Percentiles rank a stretch among this genome's conserved stretches.
These are phyloP conservation scores for Aptenodytes forsteri DNA, from an alignment of 2,113 vertebrate species.

Conservation along the genomic window DNA sequence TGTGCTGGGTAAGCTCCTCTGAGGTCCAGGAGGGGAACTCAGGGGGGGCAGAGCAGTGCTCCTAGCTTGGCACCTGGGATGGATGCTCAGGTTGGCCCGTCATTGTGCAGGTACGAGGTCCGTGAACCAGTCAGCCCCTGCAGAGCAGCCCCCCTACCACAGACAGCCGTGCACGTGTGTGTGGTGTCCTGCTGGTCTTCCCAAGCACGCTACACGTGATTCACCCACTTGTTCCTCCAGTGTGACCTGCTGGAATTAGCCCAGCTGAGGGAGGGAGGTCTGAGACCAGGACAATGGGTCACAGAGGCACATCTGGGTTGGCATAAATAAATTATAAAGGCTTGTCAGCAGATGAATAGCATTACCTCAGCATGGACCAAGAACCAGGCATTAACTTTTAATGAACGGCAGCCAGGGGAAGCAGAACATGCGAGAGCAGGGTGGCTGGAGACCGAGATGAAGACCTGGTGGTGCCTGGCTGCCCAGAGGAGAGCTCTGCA, in stretches of 20 bases:
- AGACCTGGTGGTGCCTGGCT: background rate
- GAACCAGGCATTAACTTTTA: slow-evolving; percentile 47
- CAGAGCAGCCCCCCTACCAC: background rate
- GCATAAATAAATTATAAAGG: slow-evolving; percentile 18
- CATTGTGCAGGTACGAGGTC: accelerated
- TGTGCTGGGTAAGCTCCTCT: background rate
- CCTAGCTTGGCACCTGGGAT: background rate
- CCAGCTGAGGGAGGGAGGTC: background rate
- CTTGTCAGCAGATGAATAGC: background rate
- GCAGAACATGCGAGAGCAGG: background rate
- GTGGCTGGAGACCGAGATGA: background rate
- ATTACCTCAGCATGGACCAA: background rate
- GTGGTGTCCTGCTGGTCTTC: accelerated
- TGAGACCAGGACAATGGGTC: background rate
- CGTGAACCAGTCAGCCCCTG: background rate
- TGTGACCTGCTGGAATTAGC: background rate
- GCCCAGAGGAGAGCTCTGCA: background rate
- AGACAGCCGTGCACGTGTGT: accelerated
- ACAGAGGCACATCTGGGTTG: background rate
- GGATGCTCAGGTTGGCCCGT: accelerated
- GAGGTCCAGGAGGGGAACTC: background rate
- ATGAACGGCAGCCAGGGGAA: background rate
- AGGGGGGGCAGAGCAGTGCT: accelerated
- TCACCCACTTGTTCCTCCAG: background rate
- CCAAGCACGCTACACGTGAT: accelerated